phyloP scores from a whole-genome alignment of 2,888 invertebrate species.

The Eurois occulta region DNA sequence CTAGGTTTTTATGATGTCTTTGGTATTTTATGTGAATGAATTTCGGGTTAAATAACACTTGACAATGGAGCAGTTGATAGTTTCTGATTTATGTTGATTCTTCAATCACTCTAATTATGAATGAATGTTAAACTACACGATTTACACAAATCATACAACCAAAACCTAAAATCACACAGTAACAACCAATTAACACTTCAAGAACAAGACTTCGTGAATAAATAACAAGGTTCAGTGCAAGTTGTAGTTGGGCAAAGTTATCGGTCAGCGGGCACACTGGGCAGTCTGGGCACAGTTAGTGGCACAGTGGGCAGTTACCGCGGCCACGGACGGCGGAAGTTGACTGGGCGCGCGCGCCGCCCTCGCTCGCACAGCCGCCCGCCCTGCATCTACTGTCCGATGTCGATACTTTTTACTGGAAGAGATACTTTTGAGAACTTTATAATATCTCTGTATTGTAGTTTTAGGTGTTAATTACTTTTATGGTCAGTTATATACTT shows the following conservation, averaged over 20 bases:
- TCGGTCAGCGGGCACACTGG: constrained; percentile 37
- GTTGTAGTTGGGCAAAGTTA: constrained; percentile 53
- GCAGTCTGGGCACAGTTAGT: constrained; percentile 43
- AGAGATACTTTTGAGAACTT: constrained; percentile 59
- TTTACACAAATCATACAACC: not conserved
- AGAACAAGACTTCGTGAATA: constrained; percentile 29
- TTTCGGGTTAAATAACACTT: not conserved
- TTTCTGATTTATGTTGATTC: not conserved
- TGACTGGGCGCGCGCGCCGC: constrained; percentile 86
- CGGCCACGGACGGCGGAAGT: constrained; percentile 73
- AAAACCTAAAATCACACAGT: constrained; percentile 29
- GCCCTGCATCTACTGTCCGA: constrained; percentile 71
- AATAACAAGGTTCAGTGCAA: constrained; percentile 49
- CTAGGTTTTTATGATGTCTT: not conserved
- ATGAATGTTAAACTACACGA: not conserved
- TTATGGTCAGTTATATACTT: not conserved
- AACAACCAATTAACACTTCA: constrained; percentile 34
- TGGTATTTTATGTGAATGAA: not conserved
- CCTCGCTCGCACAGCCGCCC: constrained; percentile 79
- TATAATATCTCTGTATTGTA: not conserved
- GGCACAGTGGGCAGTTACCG: constrained; percentile 58
- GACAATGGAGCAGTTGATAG: not conserved
- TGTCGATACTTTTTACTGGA: constrained; percentile 73
- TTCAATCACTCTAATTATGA: not conserved
- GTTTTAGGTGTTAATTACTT: not conserved